A percentile compares a stretch with the other conserved stretches of the same genome.
phyloP scores from a whole-genome alignment of 2,888 invertebrate species.

The Perdita meconis region DNA sequence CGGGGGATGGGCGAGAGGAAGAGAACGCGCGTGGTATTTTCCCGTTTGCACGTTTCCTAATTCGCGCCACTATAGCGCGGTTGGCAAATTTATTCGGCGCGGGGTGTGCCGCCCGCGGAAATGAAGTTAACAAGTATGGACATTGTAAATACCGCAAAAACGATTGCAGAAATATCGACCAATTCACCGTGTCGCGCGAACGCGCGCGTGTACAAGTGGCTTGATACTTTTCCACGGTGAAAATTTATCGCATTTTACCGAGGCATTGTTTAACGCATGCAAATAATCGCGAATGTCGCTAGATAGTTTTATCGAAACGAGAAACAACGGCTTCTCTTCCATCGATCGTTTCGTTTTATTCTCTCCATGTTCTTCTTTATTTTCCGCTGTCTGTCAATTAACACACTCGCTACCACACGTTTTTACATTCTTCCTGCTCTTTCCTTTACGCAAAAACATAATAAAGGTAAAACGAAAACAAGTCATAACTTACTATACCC shows the following conservation, averaged over 20 bases:
- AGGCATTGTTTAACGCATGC: slow-evolving; percentile 40
- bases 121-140: slow-evolving; percentile 55
- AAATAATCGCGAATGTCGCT: slow-evolving; percentile 37
- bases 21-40: background rate
- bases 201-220: background rate
- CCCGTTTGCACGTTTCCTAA: slow-evolving; percentile 32
- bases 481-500: too few relatives aligned
- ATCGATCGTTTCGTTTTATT: background rate
- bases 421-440: too few relatives aligned
- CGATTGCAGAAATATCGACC: slow-evolving; percentile 46
- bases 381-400: background rate
- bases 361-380: background rate
- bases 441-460: too few relatives aligned
- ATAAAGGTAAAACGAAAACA: too few relatives aligned
- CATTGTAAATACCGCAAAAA: slow-evolving; percentile 55
- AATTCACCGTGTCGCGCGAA: background rate
- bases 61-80: slow-evolving; percentile 16
- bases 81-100: slow-evolving; percentile 44
- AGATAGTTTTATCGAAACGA: slow-evolving; percentile 15
- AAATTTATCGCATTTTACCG: slow-evolving; percentile 40
- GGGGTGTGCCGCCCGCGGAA: slow-evolving; percentile 21
- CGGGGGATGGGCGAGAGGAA: background rate
- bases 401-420: too few relatives aligned
- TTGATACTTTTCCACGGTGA: slow-evolving; percentile 41
- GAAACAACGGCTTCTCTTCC: background rate